Evolutionary conservation across 2,888 invertebrate species (phyloP).

Genomic region (Sarcophaga variegata): DNA sequence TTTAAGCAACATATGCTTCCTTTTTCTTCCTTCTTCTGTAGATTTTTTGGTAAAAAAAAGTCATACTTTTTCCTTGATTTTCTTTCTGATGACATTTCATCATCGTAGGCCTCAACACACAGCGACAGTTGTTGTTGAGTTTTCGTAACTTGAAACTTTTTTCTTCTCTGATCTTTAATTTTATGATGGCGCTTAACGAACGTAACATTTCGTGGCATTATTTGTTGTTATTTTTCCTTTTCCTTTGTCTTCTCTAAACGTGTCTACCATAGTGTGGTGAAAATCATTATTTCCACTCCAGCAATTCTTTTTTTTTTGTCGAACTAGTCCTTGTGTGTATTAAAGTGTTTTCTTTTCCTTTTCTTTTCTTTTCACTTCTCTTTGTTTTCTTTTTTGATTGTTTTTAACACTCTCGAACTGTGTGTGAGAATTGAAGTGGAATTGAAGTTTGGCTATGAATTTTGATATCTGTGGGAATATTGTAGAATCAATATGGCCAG

Average conservation of each 20-base stretch:
- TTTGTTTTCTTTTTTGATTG: no score
- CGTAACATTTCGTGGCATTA: neutral
- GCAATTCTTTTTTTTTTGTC: neutral
- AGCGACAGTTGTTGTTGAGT: neutral
- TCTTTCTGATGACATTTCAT: neutral
- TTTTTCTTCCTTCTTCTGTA: neutral
- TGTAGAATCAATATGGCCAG: conserved; percentile 54
- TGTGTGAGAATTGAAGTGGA: conserved; percentile 17
- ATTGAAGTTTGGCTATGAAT: conserved; percentile 76
- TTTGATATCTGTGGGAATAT: conserved; percentile 78
- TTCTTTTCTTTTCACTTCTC: no score
- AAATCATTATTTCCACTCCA: conserved; percentile 50
- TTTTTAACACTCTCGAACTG: no score
- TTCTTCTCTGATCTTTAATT: neutral
- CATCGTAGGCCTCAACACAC: neutral
- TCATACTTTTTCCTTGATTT: neutral
- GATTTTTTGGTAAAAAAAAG: no score
- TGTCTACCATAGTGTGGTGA: neutral
- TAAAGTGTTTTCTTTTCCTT: neutral
- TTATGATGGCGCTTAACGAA: conserved; percentile 60
- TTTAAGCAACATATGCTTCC: neutral
- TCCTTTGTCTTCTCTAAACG: neutral
- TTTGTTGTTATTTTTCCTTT: neutral
- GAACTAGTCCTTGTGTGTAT: conserved; percentile 19
- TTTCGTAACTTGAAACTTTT: conserved; percentile 67